Conservation (phyloP, 2,113 vertebrate genomes). For the Trogon melanurus region DNA sequence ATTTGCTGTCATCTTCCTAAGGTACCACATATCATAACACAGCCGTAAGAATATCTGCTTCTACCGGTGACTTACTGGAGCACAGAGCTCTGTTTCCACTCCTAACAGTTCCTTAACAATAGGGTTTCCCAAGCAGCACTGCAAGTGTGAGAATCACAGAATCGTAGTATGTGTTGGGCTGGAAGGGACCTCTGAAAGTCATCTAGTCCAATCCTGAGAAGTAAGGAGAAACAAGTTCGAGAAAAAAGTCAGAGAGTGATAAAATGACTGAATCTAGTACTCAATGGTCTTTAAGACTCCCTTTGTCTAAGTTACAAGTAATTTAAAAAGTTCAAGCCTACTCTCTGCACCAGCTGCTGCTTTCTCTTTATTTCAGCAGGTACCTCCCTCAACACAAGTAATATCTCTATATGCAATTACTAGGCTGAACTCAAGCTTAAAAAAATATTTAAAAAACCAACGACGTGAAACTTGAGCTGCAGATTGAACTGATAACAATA, state of each 20-base stretch:
- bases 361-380: not conserved
- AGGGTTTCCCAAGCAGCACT: not conserved
- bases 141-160: not conserved
- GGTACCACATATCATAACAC: fast-evolving
- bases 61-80: not conserved
- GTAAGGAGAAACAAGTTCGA: not conserved
- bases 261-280: not conserved
- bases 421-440: not conserved
- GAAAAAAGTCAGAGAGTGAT: not conserved
- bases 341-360: not conserved
- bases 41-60: not conserved
- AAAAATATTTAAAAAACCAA: not conserved
- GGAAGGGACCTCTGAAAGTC: no score
- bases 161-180: no score
- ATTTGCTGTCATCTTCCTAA: not conserved
- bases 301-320: not conserved
- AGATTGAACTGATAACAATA: not conserved
- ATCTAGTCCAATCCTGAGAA: not conserved
- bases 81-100: not conserved
- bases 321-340: not conserved
- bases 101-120: not conserved
- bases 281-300: not conserved
- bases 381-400: not conserved
- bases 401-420: not conserved
- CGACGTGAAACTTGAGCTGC: not conserved